Evolutionary conservation across 2,888 invertebrate genomes (phyloP).

Genomic region (Idaea dimidiata): DNA sequence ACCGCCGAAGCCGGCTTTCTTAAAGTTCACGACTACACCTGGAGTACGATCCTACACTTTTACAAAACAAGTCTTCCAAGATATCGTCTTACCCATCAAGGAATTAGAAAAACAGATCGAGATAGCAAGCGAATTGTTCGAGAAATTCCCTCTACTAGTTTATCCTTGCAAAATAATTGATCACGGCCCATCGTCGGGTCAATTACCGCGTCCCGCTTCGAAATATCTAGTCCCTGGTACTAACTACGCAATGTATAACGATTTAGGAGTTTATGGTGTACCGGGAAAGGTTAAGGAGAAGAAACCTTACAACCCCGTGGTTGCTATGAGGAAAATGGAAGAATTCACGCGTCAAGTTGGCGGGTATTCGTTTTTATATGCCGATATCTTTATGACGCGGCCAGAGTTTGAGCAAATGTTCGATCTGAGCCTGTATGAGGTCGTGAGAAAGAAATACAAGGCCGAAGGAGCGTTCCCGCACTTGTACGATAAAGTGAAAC

Average conservation of each 20-base stretch:
- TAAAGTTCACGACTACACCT: constrained; percentile 87
- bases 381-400: constrained; percentile 85
- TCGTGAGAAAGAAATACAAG: constrained; percentile 79
- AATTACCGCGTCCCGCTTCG: constrained; percentile 76
- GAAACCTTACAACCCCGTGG: constrained; percentile 82
- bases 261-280: constrained; percentile 85
- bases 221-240: constrained; percentile 83
- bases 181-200: constrained; percentile 81
- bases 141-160: constrained; percentile 84
- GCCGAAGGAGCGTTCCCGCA: constrained; percentile 83
- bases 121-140: constrained; percentile 81
- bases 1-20: constrained; percentile 86
- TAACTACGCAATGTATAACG: constrained; percentile 86
- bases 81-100: constrained; percentile 84
- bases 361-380: constrained; percentile 85
- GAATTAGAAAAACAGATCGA: constrained; percentile 84
- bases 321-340: constrained; percentile 85
- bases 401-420: constrained; percentile 85
- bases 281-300: constrained; percentile 83
- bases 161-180: constrained; percentile 85
- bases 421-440: constrained; percentile 83
- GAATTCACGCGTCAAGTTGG: constrained; percentile 84
- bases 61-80: constrained; percentile 86
- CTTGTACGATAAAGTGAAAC: constrained; percentile 84
- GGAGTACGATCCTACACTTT: constrained; percentile 85